phyloP scores from a whole-genome alignment of 2,888 invertebrate species.

The Acanthosepion pharaonis region DNA sequence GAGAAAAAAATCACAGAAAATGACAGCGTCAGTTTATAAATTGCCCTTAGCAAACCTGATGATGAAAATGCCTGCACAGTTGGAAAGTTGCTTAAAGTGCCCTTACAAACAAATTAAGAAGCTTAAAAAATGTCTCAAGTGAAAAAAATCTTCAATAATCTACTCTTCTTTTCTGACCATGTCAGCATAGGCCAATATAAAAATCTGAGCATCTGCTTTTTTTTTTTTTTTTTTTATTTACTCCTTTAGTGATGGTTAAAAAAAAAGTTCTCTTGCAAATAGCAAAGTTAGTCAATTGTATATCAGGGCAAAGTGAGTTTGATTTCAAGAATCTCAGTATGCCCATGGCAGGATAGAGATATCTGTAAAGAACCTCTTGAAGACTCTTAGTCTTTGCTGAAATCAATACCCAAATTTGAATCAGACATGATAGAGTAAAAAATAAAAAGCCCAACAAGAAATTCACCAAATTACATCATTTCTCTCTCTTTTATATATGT shows the following conservation, averaged over 20 bases:
- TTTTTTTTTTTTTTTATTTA: not conserved
- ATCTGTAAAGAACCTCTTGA: conserved; percentile 3
- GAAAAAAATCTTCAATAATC: not conserved
- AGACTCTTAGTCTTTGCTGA: not conserved
- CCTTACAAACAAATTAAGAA: not conserved
- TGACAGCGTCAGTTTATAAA: not conserved
- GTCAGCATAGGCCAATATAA: not conserved
- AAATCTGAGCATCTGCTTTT: not conserved
- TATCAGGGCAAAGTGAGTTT: not conserved
- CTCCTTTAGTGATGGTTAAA: not conserved
- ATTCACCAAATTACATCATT: not conserved
- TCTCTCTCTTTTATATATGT: not conserved
- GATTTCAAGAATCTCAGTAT: not conserved
- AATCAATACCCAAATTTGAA: not conserved
- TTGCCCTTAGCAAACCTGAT: not conserved
- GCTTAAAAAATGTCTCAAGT: not conserved
- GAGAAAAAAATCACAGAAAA: too few species aligned
- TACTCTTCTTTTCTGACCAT: not conserved
- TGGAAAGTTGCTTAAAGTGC: not conserved
- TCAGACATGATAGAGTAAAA: not conserved
- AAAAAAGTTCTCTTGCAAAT: not conserved
- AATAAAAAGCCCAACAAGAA: not conserved
- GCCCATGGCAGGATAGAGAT: not conserved
- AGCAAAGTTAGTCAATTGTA: conserved; percentile 33
- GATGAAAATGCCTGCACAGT: not conserved